Conservation (phyloP, 2,113 vertebrate genomes). For the Halichoeres trimaculatus region DNA sequence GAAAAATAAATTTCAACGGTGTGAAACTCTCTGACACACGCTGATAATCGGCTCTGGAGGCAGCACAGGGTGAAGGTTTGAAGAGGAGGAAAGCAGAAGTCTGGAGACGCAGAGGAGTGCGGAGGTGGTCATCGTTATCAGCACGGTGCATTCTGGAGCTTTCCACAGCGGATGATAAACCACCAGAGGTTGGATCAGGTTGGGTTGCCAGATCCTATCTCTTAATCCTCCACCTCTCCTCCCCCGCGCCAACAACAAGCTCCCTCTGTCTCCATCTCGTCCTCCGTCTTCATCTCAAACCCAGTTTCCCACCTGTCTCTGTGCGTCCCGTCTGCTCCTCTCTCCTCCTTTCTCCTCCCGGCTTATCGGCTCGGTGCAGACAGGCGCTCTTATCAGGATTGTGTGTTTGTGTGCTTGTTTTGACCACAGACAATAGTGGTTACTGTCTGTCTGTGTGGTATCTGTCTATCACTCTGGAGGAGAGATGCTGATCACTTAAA, state of each 20-base stretch:
- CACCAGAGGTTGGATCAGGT: constrained; percentile 57
- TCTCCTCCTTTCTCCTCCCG: constrained; percentile 1
- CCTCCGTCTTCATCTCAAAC: not conserved
- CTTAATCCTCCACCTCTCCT: constrained; percentile 23
- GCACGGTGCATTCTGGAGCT: constrained; percentile 49
- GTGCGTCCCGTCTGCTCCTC: constrained; percentile 34
- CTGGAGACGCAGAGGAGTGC: not conserved
- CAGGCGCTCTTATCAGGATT: constrained; percentile 69
- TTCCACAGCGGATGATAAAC: constrained; percentile 67
- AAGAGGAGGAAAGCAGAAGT: too few species aligned
- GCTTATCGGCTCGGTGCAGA: constrained; percentile 72
- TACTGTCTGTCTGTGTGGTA: constrained; percentile 66
- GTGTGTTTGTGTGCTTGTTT: constrained; percentile 51
- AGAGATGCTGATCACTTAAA: constrained; percentile 62
- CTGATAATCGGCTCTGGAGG: not conserved
- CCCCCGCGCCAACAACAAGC: constrained; percentile 43
- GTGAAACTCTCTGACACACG: not conserved
- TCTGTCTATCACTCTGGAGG: constrained; percentile 44
- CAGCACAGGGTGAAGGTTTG: not conserved
- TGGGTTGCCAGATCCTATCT: constrained; percentile 78
- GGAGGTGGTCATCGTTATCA: constrained; percentile 41
- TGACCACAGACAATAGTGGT: constrained; percentile 78
- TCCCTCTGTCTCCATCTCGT: constrained; percentile 17
- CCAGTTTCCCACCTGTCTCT: constrained; percentile 15
- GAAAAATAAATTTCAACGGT: too few species aligned